Evolutionary conservation across 1,140 invertebrate species (phyloP).

Genomic region (Phymastichus coffea): DNA sequence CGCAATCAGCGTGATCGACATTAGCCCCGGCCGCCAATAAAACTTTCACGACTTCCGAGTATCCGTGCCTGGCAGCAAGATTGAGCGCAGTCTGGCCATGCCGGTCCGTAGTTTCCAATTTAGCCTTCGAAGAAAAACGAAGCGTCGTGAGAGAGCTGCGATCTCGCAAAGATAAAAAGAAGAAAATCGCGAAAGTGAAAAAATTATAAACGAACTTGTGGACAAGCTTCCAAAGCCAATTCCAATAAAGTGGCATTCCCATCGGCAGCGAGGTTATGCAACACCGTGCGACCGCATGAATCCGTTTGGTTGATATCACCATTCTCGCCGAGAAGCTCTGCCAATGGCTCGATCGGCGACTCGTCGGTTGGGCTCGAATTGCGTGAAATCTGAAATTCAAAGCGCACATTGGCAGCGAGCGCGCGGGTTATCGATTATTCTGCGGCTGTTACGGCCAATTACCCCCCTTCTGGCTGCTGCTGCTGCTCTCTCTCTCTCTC

Average conservation of each 20-base stretch:
- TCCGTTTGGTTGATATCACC: conserved; percentile 56
- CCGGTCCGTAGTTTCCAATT: conserved; percentile 67
- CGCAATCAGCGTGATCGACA: conserved; percentile 81
- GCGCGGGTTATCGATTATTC: too few species aligned
- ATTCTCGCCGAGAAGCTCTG: conserved; percentile 52
- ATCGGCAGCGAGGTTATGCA: conserved; percentile 76
- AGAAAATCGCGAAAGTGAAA: neutral
- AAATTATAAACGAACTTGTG: too few species aligned
- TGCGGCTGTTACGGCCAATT: too few species aligned
- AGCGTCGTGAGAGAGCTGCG: too few species aligned
- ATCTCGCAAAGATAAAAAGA: too few species aligned
- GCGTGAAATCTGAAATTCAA: conserved; percentile 45
- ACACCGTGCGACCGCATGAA: conserved; percentile 68
- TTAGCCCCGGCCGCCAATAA: conserved; percentile 74
- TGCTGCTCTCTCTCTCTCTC: too few species aligned
- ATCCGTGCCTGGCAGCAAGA: conserved; percentile 78
- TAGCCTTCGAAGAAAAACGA: conserved; percentile 51
- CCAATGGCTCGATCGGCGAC: conserved; percentile 50
- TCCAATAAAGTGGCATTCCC: conserved; percentile 67
- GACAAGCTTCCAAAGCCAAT: conserved; percentile 63
- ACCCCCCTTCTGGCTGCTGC: too few species aligned
- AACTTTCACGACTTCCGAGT: conserved; percentile 71
- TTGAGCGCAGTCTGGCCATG: conserved; percentile 82
- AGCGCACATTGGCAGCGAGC: neutral
- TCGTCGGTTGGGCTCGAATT: conserved; percentile 52